Conservation (phyloP, 2,888 invertebrate genomes). For the Phymatocera aterrima region DNA sequence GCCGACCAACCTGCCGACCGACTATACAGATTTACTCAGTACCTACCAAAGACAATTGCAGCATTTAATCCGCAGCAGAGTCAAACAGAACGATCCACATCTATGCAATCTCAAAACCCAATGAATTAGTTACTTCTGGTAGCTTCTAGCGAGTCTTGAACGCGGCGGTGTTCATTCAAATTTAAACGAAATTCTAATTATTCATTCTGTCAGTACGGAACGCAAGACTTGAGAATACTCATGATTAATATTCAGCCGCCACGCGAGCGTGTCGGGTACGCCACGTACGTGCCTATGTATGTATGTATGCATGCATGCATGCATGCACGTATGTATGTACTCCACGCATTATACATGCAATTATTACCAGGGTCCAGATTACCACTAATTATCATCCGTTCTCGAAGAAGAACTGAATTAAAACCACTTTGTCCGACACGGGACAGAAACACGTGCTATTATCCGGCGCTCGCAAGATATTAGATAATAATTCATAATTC, state of each 20-base stretch:
- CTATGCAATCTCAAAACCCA: not conserved
- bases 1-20: not conserved
- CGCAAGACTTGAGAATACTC: not conserved
- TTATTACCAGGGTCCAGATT: slow-evolving; percentile 22
- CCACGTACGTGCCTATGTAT: slow-evolving; percentile 7
- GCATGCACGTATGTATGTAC: too few species aligned
- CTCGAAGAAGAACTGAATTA: slow-evolving; percentile 34
- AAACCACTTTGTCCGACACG: slow-evolving; percentile 40
- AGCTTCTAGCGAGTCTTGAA: not conserved
- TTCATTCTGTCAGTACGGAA: slow-evolving; percentile 17
- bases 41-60: not conserved
- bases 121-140: slow-evolving; percentile 25
- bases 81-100: not conserved
- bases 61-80: not conserved
- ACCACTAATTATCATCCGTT: slow-evolving; percentile 34
- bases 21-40: not conserved
- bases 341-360: slow-evolving; percentile 40
- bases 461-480: slow-evolving; percentile 17
- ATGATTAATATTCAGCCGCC: slow-evolving; percentile 30
- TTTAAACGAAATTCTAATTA: slow-evolving; percentile 28
- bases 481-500: slow-evolving; percentile 36
- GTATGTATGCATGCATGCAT: too few species aligned
- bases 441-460: slow-evolving; percentile 6
- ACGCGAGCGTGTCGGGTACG: too few species aligned
- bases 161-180: slow-evolving; percentile 23